Evolutionary conservation across 2,888 invertebrate species (phyloP), one percentile per base, ranked within the genome.

Genomic region (Cylloceria caligata): DNA sequence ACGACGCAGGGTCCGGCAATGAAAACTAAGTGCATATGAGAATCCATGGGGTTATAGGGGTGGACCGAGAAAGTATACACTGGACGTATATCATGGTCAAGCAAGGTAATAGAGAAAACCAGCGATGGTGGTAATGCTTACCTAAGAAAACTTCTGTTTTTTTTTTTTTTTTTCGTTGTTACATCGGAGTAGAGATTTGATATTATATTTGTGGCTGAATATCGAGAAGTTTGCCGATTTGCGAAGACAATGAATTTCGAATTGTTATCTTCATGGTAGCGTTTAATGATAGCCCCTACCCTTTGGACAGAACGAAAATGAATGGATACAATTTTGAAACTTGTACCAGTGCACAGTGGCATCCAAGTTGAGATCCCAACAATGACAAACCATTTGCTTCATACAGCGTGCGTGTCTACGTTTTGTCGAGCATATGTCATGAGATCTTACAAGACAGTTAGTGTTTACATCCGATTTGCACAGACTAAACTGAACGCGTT

Each of bases 11-110:
- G 88, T 88, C 84, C 89, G 86, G 91, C 92, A 92, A 92, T 92
- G 92, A 92, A 92, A 92, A 92, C 89, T 92, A 91, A 92, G 91
- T 91, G 92, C 91, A 91, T 92, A 92, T 92, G 91, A 92, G 91
- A 91, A 91, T 91, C 90, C 91, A 92, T 90, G 90, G 89, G 90
- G 89, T 91, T 86, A 84, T 81, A 80, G 76, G 82, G 78, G 34
- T 27, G 75, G 21, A 62, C 34, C 49, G 71, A 34, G 55, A 34
- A 9, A 60, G 52, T 85, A 87, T 64, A 87, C 42, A 60, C 49
- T 30, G 78, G 65, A 77, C 86, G 77, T 85, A 86, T 86, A 86
- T 86, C 82, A 85, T 68, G 83, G 85, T 86, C 85, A 86, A 81
- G 73, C 73, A 72, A 84, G 67, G 78, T 78, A 83, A 81, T 80